Evolutionary conservation across 1,140 invertebrate species (phyloP).

Genomic region (Frieseomelitta varia): DNA sequence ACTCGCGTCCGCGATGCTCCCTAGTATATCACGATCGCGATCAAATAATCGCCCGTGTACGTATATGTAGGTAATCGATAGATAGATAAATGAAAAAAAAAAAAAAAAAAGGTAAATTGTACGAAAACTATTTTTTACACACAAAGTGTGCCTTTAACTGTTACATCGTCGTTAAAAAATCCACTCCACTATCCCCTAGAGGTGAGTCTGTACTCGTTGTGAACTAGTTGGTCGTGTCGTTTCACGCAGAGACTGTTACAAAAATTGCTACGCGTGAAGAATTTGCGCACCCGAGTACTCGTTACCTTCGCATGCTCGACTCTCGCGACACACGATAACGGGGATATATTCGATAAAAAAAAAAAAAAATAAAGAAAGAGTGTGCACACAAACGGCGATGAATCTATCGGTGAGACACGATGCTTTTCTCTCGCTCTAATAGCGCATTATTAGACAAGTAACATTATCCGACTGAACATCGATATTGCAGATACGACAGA

Average conservation of each 20-base stretch:
- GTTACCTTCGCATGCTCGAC: slow-evolving; percentile 17
- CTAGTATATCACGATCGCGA: not conserved
- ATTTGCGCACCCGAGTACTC: not conserved
- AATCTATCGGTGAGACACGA: slow-evolving; percentile 20
- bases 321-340: not conserved
- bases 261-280: not conserved
- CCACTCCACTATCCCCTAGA: not conserved
- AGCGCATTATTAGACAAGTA: not conserved
- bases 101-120: not conserved
- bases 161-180: not conserved
- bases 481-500: slow-evolving; percentile 46
- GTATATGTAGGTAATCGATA: not conserved
- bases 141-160: too few species aligned
- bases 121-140: slow-evolving; percentile 1
- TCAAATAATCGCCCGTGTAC: not conserved
- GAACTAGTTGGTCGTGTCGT: not conserved
- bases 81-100: not conserved
- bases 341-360: not conserved
- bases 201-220: not conserved
- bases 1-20: not conserved
- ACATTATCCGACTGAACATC: slow-evolving; percentile 61
- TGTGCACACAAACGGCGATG: slow-evolving; percentile 2
- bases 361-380: too few species aligned
- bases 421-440: slow-evolving; percentile 8
- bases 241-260: not conserved